Evolutionary conservation across 2,888 invertebrate genomes (phyloP).

Genomic region (Cremastinae sp.): DNA sequence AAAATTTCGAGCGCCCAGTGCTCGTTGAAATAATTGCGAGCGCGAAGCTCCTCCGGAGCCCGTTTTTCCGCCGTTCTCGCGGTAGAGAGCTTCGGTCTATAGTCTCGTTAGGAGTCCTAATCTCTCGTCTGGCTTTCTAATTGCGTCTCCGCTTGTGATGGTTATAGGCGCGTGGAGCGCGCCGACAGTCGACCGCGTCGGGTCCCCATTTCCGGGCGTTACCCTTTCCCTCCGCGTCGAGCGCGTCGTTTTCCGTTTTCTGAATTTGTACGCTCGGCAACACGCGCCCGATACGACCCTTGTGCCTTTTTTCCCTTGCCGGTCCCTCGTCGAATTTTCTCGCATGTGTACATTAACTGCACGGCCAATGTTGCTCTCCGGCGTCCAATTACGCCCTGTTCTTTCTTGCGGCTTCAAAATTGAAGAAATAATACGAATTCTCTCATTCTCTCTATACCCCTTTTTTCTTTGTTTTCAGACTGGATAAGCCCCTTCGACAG

Average conservation of each 20-base stretch:
- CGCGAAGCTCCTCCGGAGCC: conserved; percentile 45
- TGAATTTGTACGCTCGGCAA: conserved; percentile 43
- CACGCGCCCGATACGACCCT: conserved; percentile 36
- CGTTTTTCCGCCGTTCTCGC: conserved; percentile 14
- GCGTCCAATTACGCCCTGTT: conserved; percentile 55
- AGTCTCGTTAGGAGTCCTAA: conserved; percentile 66
- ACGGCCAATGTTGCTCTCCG: conserved; percentile 54
- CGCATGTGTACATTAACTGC: conserved; percentile 34
- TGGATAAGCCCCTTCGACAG: conserved; percentile 97
- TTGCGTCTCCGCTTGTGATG: conserved; percentile 67
- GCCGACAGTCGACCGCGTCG: conserved; percentile 53
- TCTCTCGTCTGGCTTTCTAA: conserved; percentile 69
- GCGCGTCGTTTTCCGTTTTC: conserved; percentile 63
- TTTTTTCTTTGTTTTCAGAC: conserved; percentile 87
- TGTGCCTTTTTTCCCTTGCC: conserved; percentile 24
- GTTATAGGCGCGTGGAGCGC: conserved; percentile 57
- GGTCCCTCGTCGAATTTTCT: neutral
- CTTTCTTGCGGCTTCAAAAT: conserved; percentile 42
- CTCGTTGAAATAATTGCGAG: conserved; percentile 44
- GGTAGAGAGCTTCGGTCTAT: conserved; percentile 60
- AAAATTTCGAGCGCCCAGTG: conserved; percentile 45
- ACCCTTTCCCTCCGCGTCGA: conserved; percentile 60
- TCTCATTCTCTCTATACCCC: conserved; percentile 57
- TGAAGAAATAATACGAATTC: conserved; percentile 58
- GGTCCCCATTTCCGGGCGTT: conserved; percentile 66